Evolutionary conservation across 2,888 invertebrate species (phyloP), one percentile per base, ranked within the genome.

Genomic region (Eupeodes luniger): DNA sequence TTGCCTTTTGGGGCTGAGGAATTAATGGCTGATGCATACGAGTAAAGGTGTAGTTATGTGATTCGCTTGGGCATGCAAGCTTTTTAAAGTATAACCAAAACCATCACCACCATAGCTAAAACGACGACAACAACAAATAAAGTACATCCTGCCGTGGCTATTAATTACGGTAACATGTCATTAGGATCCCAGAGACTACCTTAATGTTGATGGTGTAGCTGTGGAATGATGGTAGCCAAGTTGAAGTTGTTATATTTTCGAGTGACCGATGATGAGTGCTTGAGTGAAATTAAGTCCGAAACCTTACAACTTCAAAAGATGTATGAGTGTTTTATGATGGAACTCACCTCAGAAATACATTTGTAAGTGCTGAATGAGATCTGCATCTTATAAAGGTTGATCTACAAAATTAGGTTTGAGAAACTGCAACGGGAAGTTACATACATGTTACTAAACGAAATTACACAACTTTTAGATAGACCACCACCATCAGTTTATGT

Each of bases 161-260:
- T 88, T 88, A 88, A 88, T 88, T 85, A 88, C 85, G 81, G 77
- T 64, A 88, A 88, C 88, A 88, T 88, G 81, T 78, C 88, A 88
- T 88, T 85, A 88, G 78, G 85, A 88, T 69, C 59, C 67, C 70
- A 51, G 49, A 55, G 69, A 76, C 86, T 83, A 75, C 83, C 79
- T 79, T 79, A 82, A 76, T 66, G 74, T 62, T 67, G 79, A 40
- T 75, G 62, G 27, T 72, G 75, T 53, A 49, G 59, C 49, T 75
- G 79, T 40, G 69, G 79, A 70, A 61, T 62, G 70, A 66, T 76
- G 81, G 85, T 67, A 67, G 76, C 61, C 14, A 62, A 47, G 61
- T 6, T 40, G 40, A 44, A 44, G 70, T 44, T 27, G 66, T 49
- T 49, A 61, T 9, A 7, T 40, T 40, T 5, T 9, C 5, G 40